These are phyloP conservation scores for Sycophila texana DNA, from an alignment of 2,888 invertebrate species.

Conservation along the genomic window DNA sequence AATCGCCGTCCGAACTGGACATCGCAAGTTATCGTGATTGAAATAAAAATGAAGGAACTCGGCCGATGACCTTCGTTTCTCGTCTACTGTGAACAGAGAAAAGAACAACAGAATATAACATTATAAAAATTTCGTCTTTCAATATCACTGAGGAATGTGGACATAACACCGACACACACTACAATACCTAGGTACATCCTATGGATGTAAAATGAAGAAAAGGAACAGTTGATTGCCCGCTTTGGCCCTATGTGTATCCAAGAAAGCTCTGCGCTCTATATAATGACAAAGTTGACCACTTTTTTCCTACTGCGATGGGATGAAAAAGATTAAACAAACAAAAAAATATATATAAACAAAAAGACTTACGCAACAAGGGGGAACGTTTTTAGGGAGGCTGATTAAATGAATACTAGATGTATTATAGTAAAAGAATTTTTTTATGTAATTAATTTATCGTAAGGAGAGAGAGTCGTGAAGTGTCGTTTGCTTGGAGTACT, in stretches of 20 bases:
- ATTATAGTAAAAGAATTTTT: conserved; percentile 73
- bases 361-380: conserved; percentile 64
- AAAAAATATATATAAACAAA: conserved; percentile 64
- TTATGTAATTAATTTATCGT: conserved; percentile 74
- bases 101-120: conserved; percentile 27
- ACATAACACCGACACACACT: conserved; percentile 35
- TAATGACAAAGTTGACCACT: conserved; percentile 70
- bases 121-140: conserved; percentile 45
- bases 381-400: conserved; percentile 69
- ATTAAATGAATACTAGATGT: conserved; percentile 71
- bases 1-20: conserved; percentile 20
- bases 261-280: conserved; percentile 42
- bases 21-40: conserved; percentile 53
- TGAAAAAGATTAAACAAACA: conserved; percentile 50
- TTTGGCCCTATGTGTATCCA: conserved; percentile 47
- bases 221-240: conserved; percentile 43
- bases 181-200: conserved; percentile 52
- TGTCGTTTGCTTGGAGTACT: conserved; percentile 70
- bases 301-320: conserved; percentile 67
- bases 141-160: conserved; percentile 29
- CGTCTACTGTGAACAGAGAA: conserved; percentile 61
- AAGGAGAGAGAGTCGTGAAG: conserved; percentile 67
- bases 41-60: conserved; percentile 54
- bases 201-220: conserved; percentile 53
- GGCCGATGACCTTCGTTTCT: conserved; percentile 63